A percentile compares a stretch with the other conserved stretches of the same genome.
phyloP scores from a whole-genome alignment of 2,888 invertebrate genomes.

The Nasonia oneida region DNA sequence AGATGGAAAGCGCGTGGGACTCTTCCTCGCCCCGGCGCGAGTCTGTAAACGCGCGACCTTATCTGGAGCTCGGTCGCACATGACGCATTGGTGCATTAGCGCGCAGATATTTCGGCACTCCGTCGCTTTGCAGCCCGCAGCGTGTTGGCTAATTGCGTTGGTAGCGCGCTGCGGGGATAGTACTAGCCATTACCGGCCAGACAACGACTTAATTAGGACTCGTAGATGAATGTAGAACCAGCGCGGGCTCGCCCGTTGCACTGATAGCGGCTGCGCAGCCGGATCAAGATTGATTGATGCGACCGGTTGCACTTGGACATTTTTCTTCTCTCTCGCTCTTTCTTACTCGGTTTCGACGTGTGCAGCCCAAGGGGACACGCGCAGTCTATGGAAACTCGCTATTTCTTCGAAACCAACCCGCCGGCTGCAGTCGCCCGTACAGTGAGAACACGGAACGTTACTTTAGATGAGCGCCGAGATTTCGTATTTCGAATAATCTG shows the following conservation, averaged over 20 bases:
- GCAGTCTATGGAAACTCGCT: background rate
- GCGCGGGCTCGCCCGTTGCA: background rate
- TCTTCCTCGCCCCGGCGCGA: conserved; percentile 55
- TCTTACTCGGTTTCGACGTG: background rate
- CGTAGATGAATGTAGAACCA: background rate
- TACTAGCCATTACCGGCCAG: background rate
- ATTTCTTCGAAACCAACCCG: background rate
- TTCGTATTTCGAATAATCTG: background rate
- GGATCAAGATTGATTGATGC: background rate
- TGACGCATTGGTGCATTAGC: conserved; percentile 77
- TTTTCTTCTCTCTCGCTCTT: background rate
- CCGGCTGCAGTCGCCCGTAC: background rate
- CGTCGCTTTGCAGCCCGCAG: background rate
- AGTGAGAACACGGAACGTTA: background rate
- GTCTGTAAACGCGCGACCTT: conserved; percentile 62
- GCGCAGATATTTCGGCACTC: conserved; percentile 54
- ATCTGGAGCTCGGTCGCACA: conserved; percentile 68
- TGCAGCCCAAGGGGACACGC: background rate
- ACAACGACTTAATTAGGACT: conserved; percentile 31
- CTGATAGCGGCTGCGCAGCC: background rate
- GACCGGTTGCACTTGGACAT: too few species aligned
- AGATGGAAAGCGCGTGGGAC: conserved; percentile 54
- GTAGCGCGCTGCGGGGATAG: background rate
- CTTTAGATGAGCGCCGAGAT: background rate
- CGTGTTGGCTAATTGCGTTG: too few species aligned